These are phyloP conservation scores for Leuciscus idus DNA, from an alignment of 2,113 vertebrate species.

Conservation along the genomic window DNA sequence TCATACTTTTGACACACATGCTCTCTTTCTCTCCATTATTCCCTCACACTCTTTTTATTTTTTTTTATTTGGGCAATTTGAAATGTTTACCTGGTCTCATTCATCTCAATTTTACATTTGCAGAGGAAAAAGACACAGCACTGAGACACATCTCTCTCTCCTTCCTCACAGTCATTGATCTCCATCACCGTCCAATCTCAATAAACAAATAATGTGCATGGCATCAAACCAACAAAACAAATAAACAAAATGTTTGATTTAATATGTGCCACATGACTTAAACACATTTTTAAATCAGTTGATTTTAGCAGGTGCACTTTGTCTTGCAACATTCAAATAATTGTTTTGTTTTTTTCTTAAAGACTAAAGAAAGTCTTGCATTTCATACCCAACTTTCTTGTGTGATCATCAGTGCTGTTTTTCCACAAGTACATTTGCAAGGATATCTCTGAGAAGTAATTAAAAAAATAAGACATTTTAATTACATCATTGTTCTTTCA, in stretches of 20 bases:
- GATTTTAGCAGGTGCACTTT: not conserved
- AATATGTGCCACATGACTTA: not conserved
- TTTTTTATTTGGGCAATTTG: not conserved
- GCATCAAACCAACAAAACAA: conserved; percentile 2
- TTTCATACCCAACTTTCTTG: not conserved
- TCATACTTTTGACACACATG: not conserved
- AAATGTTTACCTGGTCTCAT: conserved; percentile 19
- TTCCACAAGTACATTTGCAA: not conserved
- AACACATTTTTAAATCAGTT: not conserved
- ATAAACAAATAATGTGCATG: not conserved
- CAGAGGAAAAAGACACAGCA: conserved; percentile 13
- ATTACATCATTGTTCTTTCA: not conserved
- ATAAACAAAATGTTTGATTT: not conserved
- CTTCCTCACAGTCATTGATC: not conserved
- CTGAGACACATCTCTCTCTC: conserved; percentile 10
- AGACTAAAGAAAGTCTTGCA: not conserved
- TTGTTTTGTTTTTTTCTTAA: not conserved
- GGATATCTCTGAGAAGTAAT: not conserved
- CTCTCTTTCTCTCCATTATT: not conserved
- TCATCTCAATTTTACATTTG: conserved; percentile 27
- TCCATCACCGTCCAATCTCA: not conserved
- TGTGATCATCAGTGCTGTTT: not conserved
- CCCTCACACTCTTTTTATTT: conserved; percentile 25
- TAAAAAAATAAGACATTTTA: not conserved
- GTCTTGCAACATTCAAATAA: not conserved